phyloP scores from a whole-genome alignment of 2,113 vertebrate species.

The Heptranchias perlo region DNA sequence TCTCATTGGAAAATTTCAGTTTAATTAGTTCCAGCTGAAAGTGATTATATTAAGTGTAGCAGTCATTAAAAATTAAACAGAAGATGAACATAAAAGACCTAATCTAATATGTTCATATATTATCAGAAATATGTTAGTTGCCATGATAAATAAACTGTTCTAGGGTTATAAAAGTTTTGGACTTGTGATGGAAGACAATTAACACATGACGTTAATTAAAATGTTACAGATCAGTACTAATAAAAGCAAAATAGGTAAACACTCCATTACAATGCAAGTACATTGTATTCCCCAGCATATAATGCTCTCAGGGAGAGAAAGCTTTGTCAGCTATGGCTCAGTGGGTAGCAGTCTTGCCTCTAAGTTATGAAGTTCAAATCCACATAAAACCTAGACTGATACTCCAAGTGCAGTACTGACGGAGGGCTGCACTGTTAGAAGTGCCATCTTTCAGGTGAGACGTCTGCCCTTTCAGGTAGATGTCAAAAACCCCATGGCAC shows the following conservation, averaged over 20 bases:
- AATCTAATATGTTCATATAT: constrained; percentile 15
- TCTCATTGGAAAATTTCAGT: constrained; percentile 32
- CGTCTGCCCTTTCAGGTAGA: neutral
- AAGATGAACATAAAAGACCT: constrained; percentile 23
- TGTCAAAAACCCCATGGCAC: neutral
- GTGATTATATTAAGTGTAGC: constrained; percentile 32
- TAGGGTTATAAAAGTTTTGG: neutral
- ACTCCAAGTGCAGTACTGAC: neutral
- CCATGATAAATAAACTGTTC: neutral
- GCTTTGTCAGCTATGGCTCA: neutral
- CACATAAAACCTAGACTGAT: neutral
- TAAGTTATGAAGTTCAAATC: neutral
- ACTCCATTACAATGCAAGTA: neutral
- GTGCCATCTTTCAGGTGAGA: neutral
- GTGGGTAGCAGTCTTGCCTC: neutral
- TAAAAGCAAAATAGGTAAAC: neutral
- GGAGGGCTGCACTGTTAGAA: neutral
- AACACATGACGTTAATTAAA: neutral
- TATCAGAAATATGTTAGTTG: neutral
- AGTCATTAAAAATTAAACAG: constrained; percentile 34
- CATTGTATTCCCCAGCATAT: neutral
- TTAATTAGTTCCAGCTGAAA: constrained; percentile 36
- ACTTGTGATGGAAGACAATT: neutral
- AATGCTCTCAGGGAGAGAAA: neutral
- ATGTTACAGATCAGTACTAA: neutral